Percentiles rank a stretch among this genome's conserved stretches.
phyloP scores from a whole-genome alignment of 1,140 invertebrate species.

The Diachasma alloeum region DNA sequence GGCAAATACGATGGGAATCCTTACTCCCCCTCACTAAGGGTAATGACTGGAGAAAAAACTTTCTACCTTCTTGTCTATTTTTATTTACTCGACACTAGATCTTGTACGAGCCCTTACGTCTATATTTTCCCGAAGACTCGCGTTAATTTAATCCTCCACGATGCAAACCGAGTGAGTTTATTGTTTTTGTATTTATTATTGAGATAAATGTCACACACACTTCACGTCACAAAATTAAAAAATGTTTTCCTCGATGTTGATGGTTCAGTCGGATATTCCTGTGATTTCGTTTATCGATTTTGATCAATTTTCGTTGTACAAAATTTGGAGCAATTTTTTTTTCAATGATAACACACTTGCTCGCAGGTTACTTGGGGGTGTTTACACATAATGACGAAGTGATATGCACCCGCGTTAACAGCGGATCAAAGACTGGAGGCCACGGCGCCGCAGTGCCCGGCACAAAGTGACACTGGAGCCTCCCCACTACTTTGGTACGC shows the following conservation, averaged over 20 bases:
- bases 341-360: not conserved
- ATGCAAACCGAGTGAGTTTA: not conserved
- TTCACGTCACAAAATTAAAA: not conserved
- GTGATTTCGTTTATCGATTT: not conserved
- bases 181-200: not conserved
- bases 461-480: constrained; percentile 55
- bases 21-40: constrained; percentile 3
- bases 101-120: not conserved
- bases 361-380: not conserved
- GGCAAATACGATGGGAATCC: constrained; percentile 32
- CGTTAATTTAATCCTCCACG: not conserved
- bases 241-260: too few species aligned
- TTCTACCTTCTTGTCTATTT: not conserved
- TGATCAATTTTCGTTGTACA: constrained; percentile 15
- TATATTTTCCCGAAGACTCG: not conserved
- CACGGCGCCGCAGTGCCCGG: constrained; percentile 55
- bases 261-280: too few species aligned
- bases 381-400: not conserved
- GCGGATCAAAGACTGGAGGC: constrained; percentile 52
- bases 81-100: not conserved
- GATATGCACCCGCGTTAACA: constrained; percentile 37
- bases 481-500: constrained; percentile 38
- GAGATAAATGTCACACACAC: not conserved
- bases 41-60: not conserved
- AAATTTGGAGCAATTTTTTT: not conserved